Base-by-base conservation (phyloP, 2,113 vertebrate genomes). In the Sitta europaea region DNA sequence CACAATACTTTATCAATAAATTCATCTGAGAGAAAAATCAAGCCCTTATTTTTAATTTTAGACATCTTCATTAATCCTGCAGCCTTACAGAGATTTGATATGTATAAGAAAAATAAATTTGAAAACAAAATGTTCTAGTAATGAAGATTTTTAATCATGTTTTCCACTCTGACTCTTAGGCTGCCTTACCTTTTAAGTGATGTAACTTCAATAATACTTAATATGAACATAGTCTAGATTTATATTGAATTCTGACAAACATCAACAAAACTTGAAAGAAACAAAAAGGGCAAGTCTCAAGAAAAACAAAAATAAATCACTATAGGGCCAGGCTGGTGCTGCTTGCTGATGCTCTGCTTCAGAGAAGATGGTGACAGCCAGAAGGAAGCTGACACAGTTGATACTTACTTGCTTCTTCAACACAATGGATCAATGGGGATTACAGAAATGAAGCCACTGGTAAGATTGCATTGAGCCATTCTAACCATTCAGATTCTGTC, bases 331-430 rank as follows among this genome's bases (percentile, higher is more conserved):
- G 59, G 11, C 55, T 80, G 50, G 17, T 21, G 6, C 35, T 86
- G 12, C 29, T 71, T 92, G 42, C 70, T 94, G n/a, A 54, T 88
- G 66, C 40, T 78, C 65, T 2, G 38, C 74, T 93, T 43, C 38
- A 89, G 65, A 74, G 35, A 81, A 81, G 51, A 12, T 65, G 42
- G 11, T 81, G 79, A 29, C 66, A 80, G 57, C 61, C 73, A 84
- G 89, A 87, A 50, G 36, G 35, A 80, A 90, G 71, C 55, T 90
- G 91, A 93, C 75, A 90, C 38, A 92, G 78, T 79, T 92, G 38
- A 68, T 63, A 76, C 24, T 43, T 89, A 12, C 50, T 83, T 81
- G 57, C 23, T 87, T 92, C 88, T 92, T 78, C 50, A 75, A 53
- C 55, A 68, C 33, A 59, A 8, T 50, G 25, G 40, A 78, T 92